Evolutionary conservation across 2,888 invertebrate genomes (phyloP).

Genomic region (Eupithecia vulgata): DNA sequence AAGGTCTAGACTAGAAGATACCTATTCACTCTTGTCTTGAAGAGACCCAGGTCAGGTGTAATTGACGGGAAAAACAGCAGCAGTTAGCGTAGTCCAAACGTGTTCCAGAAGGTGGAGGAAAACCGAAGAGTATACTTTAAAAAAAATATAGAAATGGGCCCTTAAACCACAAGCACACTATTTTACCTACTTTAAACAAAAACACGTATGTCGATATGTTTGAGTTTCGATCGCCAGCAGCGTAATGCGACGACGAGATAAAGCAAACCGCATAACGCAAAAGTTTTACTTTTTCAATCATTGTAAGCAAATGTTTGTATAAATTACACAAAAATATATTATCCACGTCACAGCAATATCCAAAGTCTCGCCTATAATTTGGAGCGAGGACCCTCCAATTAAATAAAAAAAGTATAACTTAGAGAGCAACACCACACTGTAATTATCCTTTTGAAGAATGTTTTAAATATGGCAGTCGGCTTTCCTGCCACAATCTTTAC

Average conservation of each 20-base stretch:
- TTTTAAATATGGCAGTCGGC: constrained; percentile 59
- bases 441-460: constrained; percentile 65
- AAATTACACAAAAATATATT: constrained; percentile 30
- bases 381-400: constrained; percentile 63
- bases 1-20: too few species aligned
- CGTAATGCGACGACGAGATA: background rate
- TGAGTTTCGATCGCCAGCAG: background rate
- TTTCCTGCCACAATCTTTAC: constrained; percentile 48
- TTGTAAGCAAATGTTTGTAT: constrained; percentile 10
- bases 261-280: constrained; percentile 18
- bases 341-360: constrained; percentile 40
- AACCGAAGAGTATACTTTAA: too few species aligned
- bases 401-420: constrained; percentile 60
- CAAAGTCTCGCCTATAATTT: constrained; percentile 63
- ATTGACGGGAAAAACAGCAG: too few species aligned
- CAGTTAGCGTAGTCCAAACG: too few species aligned
- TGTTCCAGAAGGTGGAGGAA: too few species aligned
- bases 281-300: background rate
- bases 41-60: too few species aligned
- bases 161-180: too few species aligned
- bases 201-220: background rate
- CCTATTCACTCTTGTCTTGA: too few species aligned
- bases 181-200: constrained; percentile 1
- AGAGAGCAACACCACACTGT: constrained; percentile 53
- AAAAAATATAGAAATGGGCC: too few species aligned